Evolutionary conservation across 2,797 vertebrate species (phyloP).

Genomic region (Falco cherrug): DNA sequence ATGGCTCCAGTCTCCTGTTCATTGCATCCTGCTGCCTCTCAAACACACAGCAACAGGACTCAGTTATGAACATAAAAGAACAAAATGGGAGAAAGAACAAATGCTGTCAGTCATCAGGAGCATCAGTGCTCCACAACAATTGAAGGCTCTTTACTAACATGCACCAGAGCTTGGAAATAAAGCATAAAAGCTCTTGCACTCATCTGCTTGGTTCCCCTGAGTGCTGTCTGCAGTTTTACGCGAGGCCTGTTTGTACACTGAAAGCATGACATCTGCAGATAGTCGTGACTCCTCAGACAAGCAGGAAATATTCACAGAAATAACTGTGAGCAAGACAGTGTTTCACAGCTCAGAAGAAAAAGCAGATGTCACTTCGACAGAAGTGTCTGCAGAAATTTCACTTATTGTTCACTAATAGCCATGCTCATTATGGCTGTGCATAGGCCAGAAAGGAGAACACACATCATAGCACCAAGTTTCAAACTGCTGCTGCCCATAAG

Average conservation of each 20-base stretch:
- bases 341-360: neutral
- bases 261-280: neutral
- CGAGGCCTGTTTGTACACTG: no score
- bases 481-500: neutral
- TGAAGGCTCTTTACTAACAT: neutral
- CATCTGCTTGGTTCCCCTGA: neutral
- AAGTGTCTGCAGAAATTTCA: neutral
- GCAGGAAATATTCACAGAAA: neutral
- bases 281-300: neutral
- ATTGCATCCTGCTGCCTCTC: neutral
- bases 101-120: neutral
- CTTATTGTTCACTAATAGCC: neutral
- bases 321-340: neutral
- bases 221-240: neutral
- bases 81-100: neutral
- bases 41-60: neutral
- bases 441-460: neutral
- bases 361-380: neutral
- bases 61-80: neutral
- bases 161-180: neutral
- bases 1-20: neutral
- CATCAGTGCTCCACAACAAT: neutral
- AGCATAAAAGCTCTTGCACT: neutral
- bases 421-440: accelerated
- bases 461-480: neutral